Base-by-base conservation (phyloP, 2,888 invertebrate genomes). In the Nomada goodeniana region DNA sequence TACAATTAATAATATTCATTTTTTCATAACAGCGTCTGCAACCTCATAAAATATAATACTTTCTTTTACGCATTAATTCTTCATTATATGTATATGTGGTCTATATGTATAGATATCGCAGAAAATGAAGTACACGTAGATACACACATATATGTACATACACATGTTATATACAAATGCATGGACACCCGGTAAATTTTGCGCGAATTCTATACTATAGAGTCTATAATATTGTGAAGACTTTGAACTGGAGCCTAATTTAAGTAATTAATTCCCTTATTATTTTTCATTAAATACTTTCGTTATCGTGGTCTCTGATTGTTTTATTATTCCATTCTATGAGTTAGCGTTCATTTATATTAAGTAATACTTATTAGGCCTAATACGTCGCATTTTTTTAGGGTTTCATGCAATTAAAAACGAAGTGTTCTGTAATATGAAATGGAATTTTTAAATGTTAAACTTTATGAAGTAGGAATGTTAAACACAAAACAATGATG, bases 291-390 rank as follows among this genome's bases (percentile, higher is more conserved):
- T 74, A 79, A 80, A 80, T 82, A 82, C 82, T 82, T 82, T 82
- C 82, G 50, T 82, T 59, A 73, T 75, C 59, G 68, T 82, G 82
- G 82, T 82, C 82, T 82, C 47, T 75, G 82, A 70, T 74, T 81
- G 70, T 78, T 76, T 52, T 23, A 36, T 1, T 53, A 47, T 44
- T 13, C 36, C 18, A 63, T 42, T 78, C 68, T 73, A 72, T 52
- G 52, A 52, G 55, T 63, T 78, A 80, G 29, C 63, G 11, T 73
- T 69, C 72, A 36, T 78, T 64, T 80, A 72, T 73, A 64, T 44
- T 53, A 72, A 57, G 55, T 68, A 73, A 80, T 72, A 78, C 78
- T 78, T 78, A 73, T 78, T 80, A 80, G 80, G 78, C 78, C 80
- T 80, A 80, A 80, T 76, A 61, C 70, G 42, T 76, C 23, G 65